Conservation (phyloP, 2,888 invertebrate species). For the Cephus nigrinus region DNA sequence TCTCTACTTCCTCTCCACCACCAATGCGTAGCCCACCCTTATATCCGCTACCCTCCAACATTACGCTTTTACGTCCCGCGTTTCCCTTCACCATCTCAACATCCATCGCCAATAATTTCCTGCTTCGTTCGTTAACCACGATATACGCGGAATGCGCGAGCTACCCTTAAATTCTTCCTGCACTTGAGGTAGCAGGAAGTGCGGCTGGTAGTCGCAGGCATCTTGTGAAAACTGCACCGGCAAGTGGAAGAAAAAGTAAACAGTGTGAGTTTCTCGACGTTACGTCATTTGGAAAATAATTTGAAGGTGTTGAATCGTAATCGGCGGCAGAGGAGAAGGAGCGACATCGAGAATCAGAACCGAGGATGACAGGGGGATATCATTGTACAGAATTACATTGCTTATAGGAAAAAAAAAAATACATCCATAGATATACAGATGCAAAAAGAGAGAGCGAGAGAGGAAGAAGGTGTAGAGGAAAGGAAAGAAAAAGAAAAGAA, state of each 20-base stretch:
- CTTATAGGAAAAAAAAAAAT: background rate
- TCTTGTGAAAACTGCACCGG: background rate
- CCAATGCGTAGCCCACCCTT: background rate
- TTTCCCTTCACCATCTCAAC: background rate
- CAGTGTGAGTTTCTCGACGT: background rate
- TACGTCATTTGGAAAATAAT: background rate
- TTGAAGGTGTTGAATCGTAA: background rate
- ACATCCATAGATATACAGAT: background rate
- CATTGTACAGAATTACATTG: background rate
- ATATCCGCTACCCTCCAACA: background rate
- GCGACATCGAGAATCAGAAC: background rate
- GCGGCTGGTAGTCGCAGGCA: background rate
- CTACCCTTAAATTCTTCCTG: background rate
- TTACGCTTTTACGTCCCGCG: background rate
- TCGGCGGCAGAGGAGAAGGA: background rate
- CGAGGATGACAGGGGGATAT: background rate
- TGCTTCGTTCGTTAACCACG: background rate
- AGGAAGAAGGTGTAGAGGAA: conserved; percentile 10
- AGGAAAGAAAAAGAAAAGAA: conserved; percentile 22
- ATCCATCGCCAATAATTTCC: background rate
- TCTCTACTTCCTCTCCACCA: background rate
- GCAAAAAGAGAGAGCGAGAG: conserved; percentile 12
- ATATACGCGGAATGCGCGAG: background rate
- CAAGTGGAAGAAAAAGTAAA: background rate
- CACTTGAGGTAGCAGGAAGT: background rate